These are phyloP conservation scores for Stegostoma tigrinum DNA, from an alignment of 2,113 vertebrate species.

Conservation along the genomic window DNA sequence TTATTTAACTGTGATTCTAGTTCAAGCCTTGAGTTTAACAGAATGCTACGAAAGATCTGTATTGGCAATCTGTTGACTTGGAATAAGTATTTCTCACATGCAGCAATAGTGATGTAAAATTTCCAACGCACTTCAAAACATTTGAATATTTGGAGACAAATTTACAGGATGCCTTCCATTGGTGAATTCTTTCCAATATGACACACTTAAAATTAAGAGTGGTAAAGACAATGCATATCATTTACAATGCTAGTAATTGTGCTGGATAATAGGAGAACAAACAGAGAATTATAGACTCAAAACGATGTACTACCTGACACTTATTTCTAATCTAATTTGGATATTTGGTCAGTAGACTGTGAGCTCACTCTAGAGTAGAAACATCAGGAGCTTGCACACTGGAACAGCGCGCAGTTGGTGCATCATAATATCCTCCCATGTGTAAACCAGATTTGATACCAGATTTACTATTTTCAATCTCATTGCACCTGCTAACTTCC, in stretches of 20 bases:
- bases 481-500: too few relatives aligned
- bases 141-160: not conserved
- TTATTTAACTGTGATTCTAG: not conserved
- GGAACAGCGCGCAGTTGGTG: too few relatives aligned
- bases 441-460: too few relatives aligned
- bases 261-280: not conserved
- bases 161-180: not conserved
- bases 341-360: not conserved
- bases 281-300: not conserved
- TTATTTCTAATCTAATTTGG: not conserved
- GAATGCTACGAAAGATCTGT: not conserved
- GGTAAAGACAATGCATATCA: not conserved
- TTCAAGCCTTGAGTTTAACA: not conserved
- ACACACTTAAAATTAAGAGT: not conserved
- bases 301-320: not conserved
- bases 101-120: not conserved
- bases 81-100: not conserved
- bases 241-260: not conserved
- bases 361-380: not conserved
- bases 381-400: too few relatives aligned
- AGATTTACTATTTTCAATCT: too few relatives aligned
- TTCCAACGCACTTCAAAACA: not conserved
- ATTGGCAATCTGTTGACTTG: not conserved
- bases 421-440: too few relatives aligned
- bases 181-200: not conserved